phyloP scores from a whole-genome alignment of 2,797 vertebrate genomes.

The Megalops cyprinoides region DNA sequence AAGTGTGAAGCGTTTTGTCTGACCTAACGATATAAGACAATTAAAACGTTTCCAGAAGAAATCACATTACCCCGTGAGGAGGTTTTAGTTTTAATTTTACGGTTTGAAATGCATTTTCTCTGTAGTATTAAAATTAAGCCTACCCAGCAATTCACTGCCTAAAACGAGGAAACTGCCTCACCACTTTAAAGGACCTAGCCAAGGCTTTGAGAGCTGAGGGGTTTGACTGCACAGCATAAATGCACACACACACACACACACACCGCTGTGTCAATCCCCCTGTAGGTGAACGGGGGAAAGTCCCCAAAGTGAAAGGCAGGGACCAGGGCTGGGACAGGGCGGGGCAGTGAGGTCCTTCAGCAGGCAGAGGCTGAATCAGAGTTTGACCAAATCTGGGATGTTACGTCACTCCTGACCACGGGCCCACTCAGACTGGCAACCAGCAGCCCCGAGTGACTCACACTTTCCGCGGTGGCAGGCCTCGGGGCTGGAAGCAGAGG shows the following conservation, averaged over 20 bases:
- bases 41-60: background rate
- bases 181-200: background rate
- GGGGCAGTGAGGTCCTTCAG: conserved; percentile 61
- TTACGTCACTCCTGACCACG: background rate
- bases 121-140: too few relatives aligned
- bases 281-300: too few relatives aligned
- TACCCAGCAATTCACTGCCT: too few relatives aligned
- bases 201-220: background rate
- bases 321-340: conserved; percentile 82
- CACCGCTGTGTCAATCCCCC: background rate
- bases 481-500: background rate
- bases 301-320: conserved; percentile 68
- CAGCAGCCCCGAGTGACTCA: background rate
- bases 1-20: background rate
- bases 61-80: background rate
- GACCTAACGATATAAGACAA: too few relatives aligned
- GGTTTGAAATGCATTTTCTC: background rate
- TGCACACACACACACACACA: background rate
- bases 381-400: background rate
- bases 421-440: background rate
- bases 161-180: too few relatives aligned
- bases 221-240: background rate
- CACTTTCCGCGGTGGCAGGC: background rate
- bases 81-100: background rate
- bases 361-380: background rate